Evolutionary conservation across 1,140 invertebrate species (phyloP).

Genomic region (Dendroctonus valens): DNA sequence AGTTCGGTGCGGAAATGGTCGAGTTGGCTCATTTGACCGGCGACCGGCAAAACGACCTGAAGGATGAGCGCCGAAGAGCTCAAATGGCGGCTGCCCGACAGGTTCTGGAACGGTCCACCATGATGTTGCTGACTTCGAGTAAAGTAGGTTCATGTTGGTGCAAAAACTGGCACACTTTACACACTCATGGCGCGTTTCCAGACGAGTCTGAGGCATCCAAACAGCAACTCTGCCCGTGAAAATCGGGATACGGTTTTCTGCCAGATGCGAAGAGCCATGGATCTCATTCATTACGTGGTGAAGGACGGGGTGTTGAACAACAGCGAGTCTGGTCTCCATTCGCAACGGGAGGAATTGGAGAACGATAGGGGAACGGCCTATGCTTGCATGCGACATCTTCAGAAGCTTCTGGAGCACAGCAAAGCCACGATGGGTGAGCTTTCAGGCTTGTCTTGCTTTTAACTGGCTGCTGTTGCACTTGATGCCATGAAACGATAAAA

Average conservation of each 20-base stretch:
- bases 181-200: slow-evolving; percentile 41
- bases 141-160: slow-evolving; percentile 62
- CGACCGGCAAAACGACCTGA: slow-evolving; percentile 80
- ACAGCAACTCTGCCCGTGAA: slow-evolving; percentile 87
- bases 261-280: slow-evolving; percentile 95
- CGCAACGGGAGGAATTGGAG: slow-evolving; percentile 55
- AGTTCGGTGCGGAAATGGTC: slow-evolving; percentile 98
- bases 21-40: slow-evolving; percentile 93
- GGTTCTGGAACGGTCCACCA: slow-evolving; percentile 95
- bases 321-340: slow-evolving; percentile 37
- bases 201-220: slow-evolving; percentile 91
- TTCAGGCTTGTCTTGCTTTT: no score
- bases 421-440: slow-evolving; percentile 57
- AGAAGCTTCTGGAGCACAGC: slow-evolving; percentile 82
- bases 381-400: slow-evolving; percentile 77
- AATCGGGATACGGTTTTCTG: slow-evolving; percentile 97
- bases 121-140: slow-evolving; percentile 95
- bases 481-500: no score
- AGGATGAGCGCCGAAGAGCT: slow-evolving; percentile 90
- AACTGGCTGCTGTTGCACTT: no score
- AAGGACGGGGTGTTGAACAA: slow-evolving; percentile 80
- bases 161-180: not conserved
- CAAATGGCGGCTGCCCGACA: slow-evolving; percentile 94
- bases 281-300: slow-evolving; percentile 96
- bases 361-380: slow-evolving; percentile 69